Evolutionary conservation across 2,888 invertebrate species (phyloP).

Genomic region (Mactromeris polynyma): DNA sequence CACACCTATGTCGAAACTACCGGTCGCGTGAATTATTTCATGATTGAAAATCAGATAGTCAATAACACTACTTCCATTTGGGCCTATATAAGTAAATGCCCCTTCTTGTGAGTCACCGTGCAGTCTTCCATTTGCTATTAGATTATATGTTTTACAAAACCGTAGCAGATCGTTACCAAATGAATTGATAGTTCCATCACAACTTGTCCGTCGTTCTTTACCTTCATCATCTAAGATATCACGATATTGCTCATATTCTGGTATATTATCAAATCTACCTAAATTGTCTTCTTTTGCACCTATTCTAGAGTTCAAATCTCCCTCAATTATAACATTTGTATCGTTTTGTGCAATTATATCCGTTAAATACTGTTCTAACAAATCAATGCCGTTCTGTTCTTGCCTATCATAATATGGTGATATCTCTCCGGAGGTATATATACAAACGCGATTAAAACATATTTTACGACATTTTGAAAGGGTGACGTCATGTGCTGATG

Average conservation of each 20-base stretch:
- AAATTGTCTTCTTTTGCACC: not conserved
- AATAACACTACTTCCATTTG: constrained; percentile 20
- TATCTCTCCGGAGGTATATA: constrained; percentile 19
- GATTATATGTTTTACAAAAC: constrained; percentile 3
- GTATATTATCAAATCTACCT: not conserved
- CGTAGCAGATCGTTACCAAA: constrained; percentile 2
- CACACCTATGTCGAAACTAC: not conserved
- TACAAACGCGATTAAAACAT: constrained; percentile 1
- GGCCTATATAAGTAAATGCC: constrained; percentile 11
- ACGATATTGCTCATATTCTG: not conserved
- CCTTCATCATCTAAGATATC: constrained; percentile 4
- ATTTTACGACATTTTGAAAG: not conserved
- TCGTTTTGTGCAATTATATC: not conserved
- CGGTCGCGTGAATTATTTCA: not conserved
- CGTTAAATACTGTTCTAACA: constrained; percentile 14
- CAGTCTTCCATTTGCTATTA: constrained; percentile 19
- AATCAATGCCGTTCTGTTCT: not conserved
- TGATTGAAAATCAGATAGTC: constrained; percentile 9
- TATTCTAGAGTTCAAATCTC: constrained; percentile 12
- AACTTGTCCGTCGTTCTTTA: not conserved
- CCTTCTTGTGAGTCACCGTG: not conserved
- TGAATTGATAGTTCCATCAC: not conserved
- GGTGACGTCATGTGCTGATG: too few relatives aligned
- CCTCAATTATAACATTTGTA: not conserved
- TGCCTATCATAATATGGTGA: constrained; percentile 13